Base-by-base conservation (phyloP, 2,888 invertebrate genomes). In the Hydrotaea cyrtoneurina region DNA sequence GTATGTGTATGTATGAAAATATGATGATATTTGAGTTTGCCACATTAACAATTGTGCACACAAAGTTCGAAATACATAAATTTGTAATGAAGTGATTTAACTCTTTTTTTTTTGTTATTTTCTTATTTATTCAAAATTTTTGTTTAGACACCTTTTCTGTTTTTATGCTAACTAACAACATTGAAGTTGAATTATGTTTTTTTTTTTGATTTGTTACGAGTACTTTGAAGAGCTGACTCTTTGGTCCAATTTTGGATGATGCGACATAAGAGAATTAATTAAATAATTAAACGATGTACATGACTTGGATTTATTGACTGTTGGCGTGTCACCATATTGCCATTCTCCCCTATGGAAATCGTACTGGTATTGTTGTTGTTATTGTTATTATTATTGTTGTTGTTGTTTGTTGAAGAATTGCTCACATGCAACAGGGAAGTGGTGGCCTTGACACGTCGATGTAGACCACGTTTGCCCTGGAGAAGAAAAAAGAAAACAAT, bases 231-330 rank as follows among this genome's bases (percentile, higher is more conserved):
- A 46, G 59, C 59, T 66, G 80, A 78, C 84, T 80, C 85, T 85
- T 85, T 85, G 82, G 85, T 72, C 82, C 72, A 46, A 55, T 80
- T 31, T 31, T 7, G 31, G 2, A 31, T n/a, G n/a, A n/a, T n/a
- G n/a, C n/a, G n/a, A n/a, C n/a, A n/a, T n/a, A n/a, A 55, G 39
- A 36, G 31, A 62, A 62, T 62, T 39, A 46, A 78, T 90, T 87
- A 91, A 80, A 92, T 89, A 80, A 92, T 89, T 85, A 92, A 89
- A 80, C 91, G 91, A 88, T 91, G 90, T n/a, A 91, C 90, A 88
- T 92, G 91, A 90, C 89, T 92, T 87, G 90, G 89, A 86, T 91
- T 91, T 26, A 90, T 88, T 82, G 90, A 90, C 74, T 89, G 89
- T 82, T 88, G 89, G 74, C 88, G 89, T 77, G 86, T 87, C 74